Percentiles rank a stretch among this genome's conserved stretches.
Evolutionary conservation across 35 echinoderm and acorn worm species (phyloP).

Genomic region (Ophioderma brevispina): DNA sequence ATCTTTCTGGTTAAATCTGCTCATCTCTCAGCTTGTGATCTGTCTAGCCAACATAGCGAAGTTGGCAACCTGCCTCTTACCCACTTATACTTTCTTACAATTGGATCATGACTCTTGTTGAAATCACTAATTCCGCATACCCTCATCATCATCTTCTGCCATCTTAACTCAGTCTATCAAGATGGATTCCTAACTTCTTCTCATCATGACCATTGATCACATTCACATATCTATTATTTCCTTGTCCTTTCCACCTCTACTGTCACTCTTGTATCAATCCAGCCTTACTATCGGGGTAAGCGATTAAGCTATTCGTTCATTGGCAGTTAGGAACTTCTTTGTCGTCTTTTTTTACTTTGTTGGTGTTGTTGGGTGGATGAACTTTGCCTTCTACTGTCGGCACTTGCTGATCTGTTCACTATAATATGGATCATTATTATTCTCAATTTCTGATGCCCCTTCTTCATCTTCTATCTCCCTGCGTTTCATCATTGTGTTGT

Average conservation of each 20-base stretch:
- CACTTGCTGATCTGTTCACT: background rate
- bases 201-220: background rate
- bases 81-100: conserved; percentile 44
- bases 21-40: conserved; percentile 25
- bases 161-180: background rate
- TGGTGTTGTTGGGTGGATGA: background rate
- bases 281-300: background rate
- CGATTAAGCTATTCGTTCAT: background rate
- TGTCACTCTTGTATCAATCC: conserved; percentile 5
- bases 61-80: conserved; percentile 33
- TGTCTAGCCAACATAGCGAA: conserved; percentile 36
- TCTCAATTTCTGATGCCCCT: background rate
- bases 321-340: background rate
- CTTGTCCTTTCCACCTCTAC: conserved; percentile 3
- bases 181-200: background rate
- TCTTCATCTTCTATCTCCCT: background rate
- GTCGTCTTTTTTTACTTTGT: background rate
- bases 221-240: conserved; percentile 18
- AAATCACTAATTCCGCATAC: conserved; percentile 39
- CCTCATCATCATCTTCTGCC: background rate
- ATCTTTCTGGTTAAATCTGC: conserved; percentile 29
- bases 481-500: background rate
- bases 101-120: conserved; percentile 18
- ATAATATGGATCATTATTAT: background rate
- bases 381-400: background rate